Base-by-base conservation (phyloP, 1,140 invertebrate species). In the Anthonomus grandis region DNA sequence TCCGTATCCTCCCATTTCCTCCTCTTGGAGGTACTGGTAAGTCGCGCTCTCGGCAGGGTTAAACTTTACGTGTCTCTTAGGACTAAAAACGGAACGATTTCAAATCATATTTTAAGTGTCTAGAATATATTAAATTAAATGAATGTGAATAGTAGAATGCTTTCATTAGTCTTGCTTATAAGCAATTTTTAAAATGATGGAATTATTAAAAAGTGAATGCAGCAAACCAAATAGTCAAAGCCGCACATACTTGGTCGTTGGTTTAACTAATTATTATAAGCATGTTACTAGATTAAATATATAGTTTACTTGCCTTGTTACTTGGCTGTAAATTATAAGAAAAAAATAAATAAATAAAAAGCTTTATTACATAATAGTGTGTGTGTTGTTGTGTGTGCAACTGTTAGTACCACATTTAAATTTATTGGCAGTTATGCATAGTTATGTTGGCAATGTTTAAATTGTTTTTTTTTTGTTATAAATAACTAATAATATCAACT, bases 1-100 rank as follows among this genome's bases (percentile, higher is more conserved):
- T 34, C 81, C 81, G 25, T 79, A 71, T 9, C 31, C 31, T 12
- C 41, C 47, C 24, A 41, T 15, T 23, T 45, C 38, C 60, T 86
- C 83, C 74, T 91, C 88, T 75, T 90, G 86, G 37, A 91, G 81
- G 65, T 86, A 87, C 78, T 85, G 87, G 80, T 83, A 90, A 19
- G 89, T 89, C 72, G 91, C 89, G 70, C 87, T 90, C 76, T 88
- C 86, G 72, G 85, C 84, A 60, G 89, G 89, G 79, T 91, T 88
- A 77, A 86, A 91, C 66, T 82, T 81, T 64, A 84, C 74, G 63
- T 86, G 84, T 75, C 83, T 83, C 81, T 83, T 87, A 34, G 56
- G 38, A 56, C n/a, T n/a, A n/a, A n/a, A n/a, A n/a, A n/a, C n/a
- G n/a, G n/a, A n/a, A n/a, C n/a, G n/a, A n/a, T n/a, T n/a, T n/a